These are phyloP conservation scores for Sylvia atricapilla DNA, from an alignment of 2,113 vertebrate genomes.

Conservation along the genomic window DNA sequence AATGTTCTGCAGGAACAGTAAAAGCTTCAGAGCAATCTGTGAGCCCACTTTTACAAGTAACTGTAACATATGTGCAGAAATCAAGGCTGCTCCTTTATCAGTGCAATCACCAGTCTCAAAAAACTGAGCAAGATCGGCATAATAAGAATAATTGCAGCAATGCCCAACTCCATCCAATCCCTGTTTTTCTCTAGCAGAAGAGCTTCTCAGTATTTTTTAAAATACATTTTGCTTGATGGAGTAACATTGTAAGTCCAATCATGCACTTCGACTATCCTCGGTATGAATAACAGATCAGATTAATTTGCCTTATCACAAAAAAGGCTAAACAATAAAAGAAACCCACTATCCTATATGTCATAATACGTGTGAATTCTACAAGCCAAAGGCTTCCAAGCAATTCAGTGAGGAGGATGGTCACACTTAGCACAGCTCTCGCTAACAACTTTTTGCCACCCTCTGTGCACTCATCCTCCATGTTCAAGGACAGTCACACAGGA, in stretches of 20 bases:
- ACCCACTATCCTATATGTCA: background rate
- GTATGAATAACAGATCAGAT: background rate
- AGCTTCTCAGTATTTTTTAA: background rate
- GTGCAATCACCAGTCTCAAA: background rate
- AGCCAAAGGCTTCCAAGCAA: background rate
- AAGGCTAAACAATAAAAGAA: background rate
- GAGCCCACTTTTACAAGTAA: background rate
- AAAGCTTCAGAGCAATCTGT: constrained; percentile 33
- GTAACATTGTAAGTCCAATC: background rate
- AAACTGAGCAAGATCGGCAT: background rate
- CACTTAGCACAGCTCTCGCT: background rate
- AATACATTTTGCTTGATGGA: background rate
- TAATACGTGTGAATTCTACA: background rate
- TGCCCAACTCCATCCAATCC: background rate
- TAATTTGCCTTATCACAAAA: background rate
- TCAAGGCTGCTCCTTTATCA: background rate
- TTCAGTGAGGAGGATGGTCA: background rate
- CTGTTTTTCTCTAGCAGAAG: background rate
- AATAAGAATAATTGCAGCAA: background rate
- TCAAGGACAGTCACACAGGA: constrained; percentile 1
- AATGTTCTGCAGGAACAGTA: constrained; percentile 21
- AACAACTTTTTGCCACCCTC: background rate
- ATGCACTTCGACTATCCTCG: background rate
- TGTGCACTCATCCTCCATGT: background rate
- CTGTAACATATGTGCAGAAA: background rate